Evolutionary conservation across 2,113 vertebrate species (phyloP).

Genomic region (Grammomys dolichurus): DNA sequence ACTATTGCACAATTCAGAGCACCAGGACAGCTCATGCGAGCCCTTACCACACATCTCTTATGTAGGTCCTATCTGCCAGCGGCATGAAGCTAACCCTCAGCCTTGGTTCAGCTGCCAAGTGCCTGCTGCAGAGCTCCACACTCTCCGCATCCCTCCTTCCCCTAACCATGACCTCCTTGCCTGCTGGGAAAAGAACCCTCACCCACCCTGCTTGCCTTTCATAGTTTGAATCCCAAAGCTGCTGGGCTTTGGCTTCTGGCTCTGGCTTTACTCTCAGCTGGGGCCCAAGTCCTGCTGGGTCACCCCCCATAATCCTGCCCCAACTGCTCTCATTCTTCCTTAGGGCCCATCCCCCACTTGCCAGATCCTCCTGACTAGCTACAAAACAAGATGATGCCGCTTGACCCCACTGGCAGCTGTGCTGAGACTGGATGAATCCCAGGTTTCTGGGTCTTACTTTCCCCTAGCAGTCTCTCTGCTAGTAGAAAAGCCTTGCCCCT

Average conservation of each 20-base stretch:
- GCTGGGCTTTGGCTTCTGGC: neutral
- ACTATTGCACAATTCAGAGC: neutral
- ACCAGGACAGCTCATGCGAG: neutral
- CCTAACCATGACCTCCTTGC: neutral
- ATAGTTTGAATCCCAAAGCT: neutral
- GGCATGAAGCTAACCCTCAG: neutral
- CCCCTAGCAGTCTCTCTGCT: neutral
- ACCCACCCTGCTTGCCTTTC: accelerated
- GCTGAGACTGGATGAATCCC: neutral
- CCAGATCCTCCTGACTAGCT: neutral
- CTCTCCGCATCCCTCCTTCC: neutral
- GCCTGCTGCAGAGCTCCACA: neutral
- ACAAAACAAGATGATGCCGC: neutral
- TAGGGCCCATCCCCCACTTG: neutral
- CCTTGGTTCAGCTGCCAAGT: neutral
- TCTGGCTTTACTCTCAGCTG: neutral
- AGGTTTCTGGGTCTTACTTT: neutral
- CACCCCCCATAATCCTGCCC: neutral
- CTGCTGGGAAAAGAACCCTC: neutral
- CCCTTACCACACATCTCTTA: neutral
- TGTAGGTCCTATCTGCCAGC: neutral
- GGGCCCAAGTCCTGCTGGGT: neutral
- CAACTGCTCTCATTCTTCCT: neutral
- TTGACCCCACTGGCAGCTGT: neutral
- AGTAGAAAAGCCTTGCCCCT: neutral